phyloP scores from a whole-genome alignment of 2,888 invertebrate species.

The Biston stratarius region DNA sequence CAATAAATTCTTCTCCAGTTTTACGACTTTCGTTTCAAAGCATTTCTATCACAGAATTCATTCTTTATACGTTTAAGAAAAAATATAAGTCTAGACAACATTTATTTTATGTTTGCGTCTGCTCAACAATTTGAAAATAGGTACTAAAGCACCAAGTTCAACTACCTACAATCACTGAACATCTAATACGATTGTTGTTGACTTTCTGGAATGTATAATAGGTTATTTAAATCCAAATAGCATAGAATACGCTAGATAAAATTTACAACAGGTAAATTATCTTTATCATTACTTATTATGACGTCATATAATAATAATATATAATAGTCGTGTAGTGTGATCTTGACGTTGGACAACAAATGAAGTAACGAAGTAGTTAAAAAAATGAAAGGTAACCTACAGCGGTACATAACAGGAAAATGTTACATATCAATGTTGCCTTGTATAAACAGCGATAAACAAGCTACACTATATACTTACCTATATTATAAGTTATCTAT shows the following conservation, averaged over 20 bases:
- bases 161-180: neutral
- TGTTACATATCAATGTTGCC: neutral
- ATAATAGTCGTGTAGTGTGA: no score
- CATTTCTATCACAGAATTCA: neutral
- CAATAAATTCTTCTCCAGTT: neutral
- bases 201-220: constrained; percentile 9
- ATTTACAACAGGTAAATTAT: neutral
- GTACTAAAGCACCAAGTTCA: constrained; percentile 5
- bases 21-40: constrained; percentile 5
- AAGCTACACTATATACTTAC: neutral
- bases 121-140: neutral
- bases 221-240: neutral
- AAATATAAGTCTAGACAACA: constrained; percentile 25
- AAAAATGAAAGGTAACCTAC: constrained; percentile 30
- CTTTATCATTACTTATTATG: neutral
- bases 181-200: constrained; percentile 7
- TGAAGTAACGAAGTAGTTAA: neutral
- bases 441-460: neutral
- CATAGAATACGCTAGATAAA: no score
- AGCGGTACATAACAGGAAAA: constrained; percentile 2
- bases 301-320: no score
- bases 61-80: neutral
- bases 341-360: no score
- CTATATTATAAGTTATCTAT: neutral
- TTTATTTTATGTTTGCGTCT: constrained; percentile 15